A percentile compares a stretch with the other conserved stretches of the same genome.
Conservation (phyloP, 2,797 vertebrate species). For the Caiman crocodilus region DNA sequence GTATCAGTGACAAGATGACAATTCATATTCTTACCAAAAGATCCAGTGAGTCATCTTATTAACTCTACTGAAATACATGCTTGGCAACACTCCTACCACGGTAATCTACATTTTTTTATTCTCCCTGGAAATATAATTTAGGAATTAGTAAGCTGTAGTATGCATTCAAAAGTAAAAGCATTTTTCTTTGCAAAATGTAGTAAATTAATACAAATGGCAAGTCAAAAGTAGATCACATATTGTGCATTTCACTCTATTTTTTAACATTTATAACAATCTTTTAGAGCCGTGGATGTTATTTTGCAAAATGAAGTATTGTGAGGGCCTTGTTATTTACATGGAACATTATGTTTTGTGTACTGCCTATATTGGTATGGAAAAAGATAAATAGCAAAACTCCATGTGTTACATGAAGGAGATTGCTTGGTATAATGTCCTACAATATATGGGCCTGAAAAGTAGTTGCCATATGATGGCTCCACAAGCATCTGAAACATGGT, state of each 20-base stretch:
- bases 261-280: accelerated
- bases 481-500: neutral
- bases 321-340: accelerated
- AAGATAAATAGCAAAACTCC: neutral
- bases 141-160: neutral
- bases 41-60: slow-evolving; percentile 87
- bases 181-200: neutral
- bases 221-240: neutral
- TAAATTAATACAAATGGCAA: neutral
- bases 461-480: neutral
- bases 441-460: neutral
- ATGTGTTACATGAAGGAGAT: neutral
- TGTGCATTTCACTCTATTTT: neutral
- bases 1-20: slow-evolving; percentile 87
- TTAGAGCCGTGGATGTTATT: neutral
- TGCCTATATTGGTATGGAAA: neutral
- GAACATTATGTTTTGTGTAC: neutral
- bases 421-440: neutral
- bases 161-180: neutral
- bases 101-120: slow-evolving; percentile 51
- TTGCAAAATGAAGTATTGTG: neutral
- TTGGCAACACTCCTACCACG: slow-evolving; percentile 50
- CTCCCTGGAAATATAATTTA: slow-evolving; percentile 28
- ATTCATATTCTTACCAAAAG: slow-evolving; percentile 85
- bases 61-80: slow-evolving; percentile 74